Evolutionary conservation across 2,888 invertebrate genomes (phyloP).

Genomic region (Aspidiotus rigidus): DNA sequence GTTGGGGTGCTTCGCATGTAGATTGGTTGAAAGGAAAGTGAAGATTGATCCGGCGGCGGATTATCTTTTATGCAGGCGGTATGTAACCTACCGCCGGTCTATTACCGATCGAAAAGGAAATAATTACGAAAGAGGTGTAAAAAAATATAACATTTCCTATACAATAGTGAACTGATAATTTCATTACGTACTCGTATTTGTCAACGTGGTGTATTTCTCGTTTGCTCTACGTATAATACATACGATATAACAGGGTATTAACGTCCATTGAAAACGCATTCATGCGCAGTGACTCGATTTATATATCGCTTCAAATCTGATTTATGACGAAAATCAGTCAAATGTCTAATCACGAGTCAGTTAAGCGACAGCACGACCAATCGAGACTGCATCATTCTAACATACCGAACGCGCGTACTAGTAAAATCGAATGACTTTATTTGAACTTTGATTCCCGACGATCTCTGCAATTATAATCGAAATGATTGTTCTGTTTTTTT

Average conservation of each 20-base stretch:
- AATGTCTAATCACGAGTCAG: background rate
- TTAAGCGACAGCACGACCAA: too few relatives aligned
- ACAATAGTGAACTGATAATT: background rate
- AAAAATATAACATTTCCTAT: too few relatives aligned
- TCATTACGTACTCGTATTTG: slow-evolving; percentile 1
- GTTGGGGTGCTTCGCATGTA: too few relatives aligned
- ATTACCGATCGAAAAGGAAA: too few relatives aligned
- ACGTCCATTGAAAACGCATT: background rate
- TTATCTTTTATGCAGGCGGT: too few relatives aligned
- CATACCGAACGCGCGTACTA: background rate
- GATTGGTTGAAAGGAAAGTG: too few relatives aligned
- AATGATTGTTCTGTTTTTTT: slow-evolving; percentile 3
- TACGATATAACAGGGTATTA: background rate
- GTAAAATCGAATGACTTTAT: background rate
- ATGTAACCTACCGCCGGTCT: too few relatives aligned
- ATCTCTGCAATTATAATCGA: slow-evolving; percentile 1
- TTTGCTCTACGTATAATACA: background rate
- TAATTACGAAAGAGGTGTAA: too few relatives aligned
- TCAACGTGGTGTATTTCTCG: background rate
- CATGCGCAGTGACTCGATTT: background rate
- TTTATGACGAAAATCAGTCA: background rate
- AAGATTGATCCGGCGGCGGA: too few relatives aligned
- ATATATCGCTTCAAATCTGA: background rate
- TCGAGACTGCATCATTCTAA: background rate
- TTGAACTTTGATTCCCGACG: slow-evolving; percentile 1